phyloP scores from a whole-genome alignment of 2,888 invertebrate species.

The Meghimatium bilineatum region DNA sequence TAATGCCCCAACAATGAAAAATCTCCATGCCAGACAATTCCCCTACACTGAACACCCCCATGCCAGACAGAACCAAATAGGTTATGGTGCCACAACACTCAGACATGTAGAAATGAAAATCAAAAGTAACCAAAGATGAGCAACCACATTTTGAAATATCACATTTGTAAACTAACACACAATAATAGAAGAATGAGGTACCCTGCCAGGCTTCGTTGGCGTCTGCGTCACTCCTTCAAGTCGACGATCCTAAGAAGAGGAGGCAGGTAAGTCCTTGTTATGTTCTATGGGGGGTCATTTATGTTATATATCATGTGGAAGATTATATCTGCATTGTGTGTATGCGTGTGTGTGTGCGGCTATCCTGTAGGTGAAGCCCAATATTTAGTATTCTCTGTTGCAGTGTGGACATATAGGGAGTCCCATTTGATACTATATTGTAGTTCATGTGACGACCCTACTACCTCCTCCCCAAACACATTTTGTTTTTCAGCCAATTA shows the following conservation, averaged over 20 bases:
- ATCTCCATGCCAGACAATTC: no score
- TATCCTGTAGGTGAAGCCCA: no score
- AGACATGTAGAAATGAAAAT: not conserved
- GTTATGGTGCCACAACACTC: not conserved
- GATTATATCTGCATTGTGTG: not conserved
- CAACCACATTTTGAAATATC: not conserved
- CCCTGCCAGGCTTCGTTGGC: conserved; percentile 38
- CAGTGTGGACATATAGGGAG: no score
- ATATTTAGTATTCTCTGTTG: no score
- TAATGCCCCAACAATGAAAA: no score
- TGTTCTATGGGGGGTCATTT: not conserved
- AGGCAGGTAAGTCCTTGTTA: conserved; percentile 19
- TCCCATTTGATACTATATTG: no score
- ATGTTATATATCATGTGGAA: not conserved
- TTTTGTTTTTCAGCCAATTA: no score
- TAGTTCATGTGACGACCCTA: no score
- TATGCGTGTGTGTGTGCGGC: not conserved
- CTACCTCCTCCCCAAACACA: no score
- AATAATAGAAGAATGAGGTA: conserved; percentile 8
- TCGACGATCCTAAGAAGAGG: conserved; percentile 37
- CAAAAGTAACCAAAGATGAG: not conserved
- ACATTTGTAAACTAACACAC: not conserved
- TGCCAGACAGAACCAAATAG: not conserved
- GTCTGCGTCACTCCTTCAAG: conserved; percentile 36
- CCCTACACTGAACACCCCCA: not conserved